Evolutionary conservation across 2,113 vertebrate genomes (phyloP), one percentile per base, ranked within the genome.

Genomic region (Aphelocoma coerulescens): DNA sequence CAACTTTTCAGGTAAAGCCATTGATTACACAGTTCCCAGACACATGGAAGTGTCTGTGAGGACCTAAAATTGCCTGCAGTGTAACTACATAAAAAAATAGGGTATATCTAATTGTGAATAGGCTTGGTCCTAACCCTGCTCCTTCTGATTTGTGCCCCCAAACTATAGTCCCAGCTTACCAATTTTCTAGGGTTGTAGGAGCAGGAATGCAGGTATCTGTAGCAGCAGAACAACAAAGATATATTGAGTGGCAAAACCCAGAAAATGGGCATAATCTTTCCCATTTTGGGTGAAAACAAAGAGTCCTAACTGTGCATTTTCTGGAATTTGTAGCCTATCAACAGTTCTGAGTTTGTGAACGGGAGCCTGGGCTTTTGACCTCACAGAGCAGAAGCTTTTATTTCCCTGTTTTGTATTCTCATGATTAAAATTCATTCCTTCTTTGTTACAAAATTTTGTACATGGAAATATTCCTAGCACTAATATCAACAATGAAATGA

Each of bases 291-390:
- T 51, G 46, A 80, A 83, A 90, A 83, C 0, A 0, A 63, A 21
- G 23, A 49, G 13, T n/a, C 11, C 10, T 26, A n/a, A 59, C 16
- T 11, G 23, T 1, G 4, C 0, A 0, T 91, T 88, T 90, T 46
- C 48, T 88, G 43, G 35, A 88, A 33, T 1, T 78, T 24, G 37
- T 76, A 79, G 43, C 5, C 33, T 4, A 27, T 1, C 2, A 67
- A 16, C 20, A 44, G 24, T 49, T 58, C 33, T 54, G 32, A 68
- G 9, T 89, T 57, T 76, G 12, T 3, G 9, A 83, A 62, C 11
- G 32, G 35, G 7, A 91, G 4, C 13, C 33, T 58, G 23, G 26
- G 11, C 22, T 94, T 94, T 83, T 77, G 62, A 69, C 30, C 11
- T 79, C 16, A 68, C 9, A 66, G 16, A 61, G 54, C 10, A 89